phyloP scores from a whole-genome alignment of 2,888 invertebrate genomes.

The Nipponacmea schrenckii region DNA sequence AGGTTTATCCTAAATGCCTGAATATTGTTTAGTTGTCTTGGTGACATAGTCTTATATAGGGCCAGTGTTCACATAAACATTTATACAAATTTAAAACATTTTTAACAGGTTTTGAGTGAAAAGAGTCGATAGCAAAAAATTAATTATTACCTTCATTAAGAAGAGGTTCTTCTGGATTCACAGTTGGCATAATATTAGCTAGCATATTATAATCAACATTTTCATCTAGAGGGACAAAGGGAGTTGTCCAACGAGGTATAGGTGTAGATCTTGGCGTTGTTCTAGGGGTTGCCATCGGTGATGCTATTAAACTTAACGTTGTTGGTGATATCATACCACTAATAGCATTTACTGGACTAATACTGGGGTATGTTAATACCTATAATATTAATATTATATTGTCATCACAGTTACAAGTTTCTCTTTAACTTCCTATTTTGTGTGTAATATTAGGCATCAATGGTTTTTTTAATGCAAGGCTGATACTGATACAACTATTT shows the following conservation, averaged over 20 bases:
- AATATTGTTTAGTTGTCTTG: no score
- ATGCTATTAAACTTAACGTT: conserved; percentile 83
- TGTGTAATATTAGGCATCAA: no score
- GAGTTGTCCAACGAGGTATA: conserved; percentile 83
- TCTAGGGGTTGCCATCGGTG: conserved; percentile 78
- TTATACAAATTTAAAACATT: no score
- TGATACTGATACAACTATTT: no score
- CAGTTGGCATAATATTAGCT: conserved; percentile 75
- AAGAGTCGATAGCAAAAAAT: neutral
- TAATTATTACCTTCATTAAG: conserved; percentile 73
- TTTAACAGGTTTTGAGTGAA: neutral
- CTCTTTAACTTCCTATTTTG: neutral
- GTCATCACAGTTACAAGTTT: neutral
- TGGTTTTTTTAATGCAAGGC: no score
- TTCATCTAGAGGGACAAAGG: conserved; percentile 90
- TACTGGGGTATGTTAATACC: conserved; percentile 92
- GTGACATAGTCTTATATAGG: no score
- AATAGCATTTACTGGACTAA: conserved; percentile 84
- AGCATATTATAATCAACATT: conserved; percentile 84
- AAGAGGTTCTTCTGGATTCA: conserved; percentile 73
- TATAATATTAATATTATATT: conserved; percentile 66
- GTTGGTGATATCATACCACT: conserved; percentile 87
- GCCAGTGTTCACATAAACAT: no score
- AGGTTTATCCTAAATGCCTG: neutral
- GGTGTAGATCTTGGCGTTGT: conserved; percentile 75